Base-by-base conservation (phyloP, 2,888 invertebrate species). In the Strigamia crassipes region DNA sequence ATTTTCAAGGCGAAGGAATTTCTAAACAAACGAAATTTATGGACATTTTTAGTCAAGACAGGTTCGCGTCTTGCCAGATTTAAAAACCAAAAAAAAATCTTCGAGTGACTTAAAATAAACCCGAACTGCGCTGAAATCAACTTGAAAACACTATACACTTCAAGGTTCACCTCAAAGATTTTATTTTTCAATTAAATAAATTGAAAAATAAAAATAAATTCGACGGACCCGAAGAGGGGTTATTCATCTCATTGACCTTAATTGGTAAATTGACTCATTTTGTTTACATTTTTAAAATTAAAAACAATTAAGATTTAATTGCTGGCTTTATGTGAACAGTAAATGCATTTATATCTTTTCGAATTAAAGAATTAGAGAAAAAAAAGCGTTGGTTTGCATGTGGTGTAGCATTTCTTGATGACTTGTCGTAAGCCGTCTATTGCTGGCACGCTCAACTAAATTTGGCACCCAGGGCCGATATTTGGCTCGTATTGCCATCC, bases 401-500 rank as follows among this genome's bases (percentile, higher is more conserved):
- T 66, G 61, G 61, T 66, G 61, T 66, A 66, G 12, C 61, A 66
- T 66, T 66, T 66, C 61, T 66, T 21, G 61, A 66, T 21, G 61
- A 66, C 61, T 66, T 66, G 61, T 66, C 61, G 61, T 66, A 23
- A 66, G 61, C 61, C 61, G 61, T 66, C 61, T 66, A 66, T 66
- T 66, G 61, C 61, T 66, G 61, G 61, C 18, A 66, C 61, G 21
- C 61, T 66, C 61, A 66, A 66, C 78, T 78, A 78, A 78, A 78
- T 78, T 78, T 78, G 78, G 78, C 41, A 41, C 18, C 78, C 78
- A 78, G 78, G 78, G 78, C 41, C 34, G 34, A 78, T n/a, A 27
- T n/a, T 78, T 41, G 78, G 34, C 41, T 34, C 34, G 12, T 31
- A 18, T 78, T 78, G 34, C 41, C 41, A 34, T 34, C 38, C 41